These are phyloP conservation scores for Ochotona princeps DNA, from an alignment of 2,113 vertebrate genomes.

Conservation along the genomic window DNA sequence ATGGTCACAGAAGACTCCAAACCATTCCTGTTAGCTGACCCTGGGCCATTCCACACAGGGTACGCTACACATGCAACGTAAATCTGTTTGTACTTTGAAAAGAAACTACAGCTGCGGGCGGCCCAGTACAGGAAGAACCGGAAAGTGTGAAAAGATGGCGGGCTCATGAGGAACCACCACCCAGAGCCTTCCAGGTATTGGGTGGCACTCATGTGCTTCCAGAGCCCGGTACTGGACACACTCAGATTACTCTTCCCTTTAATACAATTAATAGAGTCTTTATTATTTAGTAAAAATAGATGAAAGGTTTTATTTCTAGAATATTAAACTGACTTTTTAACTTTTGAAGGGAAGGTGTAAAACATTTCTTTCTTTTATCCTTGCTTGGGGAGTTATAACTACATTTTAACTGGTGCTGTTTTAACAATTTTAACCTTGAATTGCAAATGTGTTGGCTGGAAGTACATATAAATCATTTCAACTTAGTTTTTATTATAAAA, in stretches of 20 bases:
- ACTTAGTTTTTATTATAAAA: constrained; percentile 86
- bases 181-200: too few species aligned
- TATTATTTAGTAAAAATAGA: constrained; percentile 73
- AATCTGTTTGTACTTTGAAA: not conserved
- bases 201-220: not conserved
- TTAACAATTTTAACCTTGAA: constrained; percentile 86
- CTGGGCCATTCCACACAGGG: not conserved
- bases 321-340: constrained; percentile 86
- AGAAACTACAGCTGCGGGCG: rapidly evolving
- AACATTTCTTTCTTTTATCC: constrained; percentile 84
- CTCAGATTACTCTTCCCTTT: constrained; percentile 37
- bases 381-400: constrained; percentile 85
- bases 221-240: not conserved
- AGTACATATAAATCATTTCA: constrained; percentile 84
- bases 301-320: constrained; percentile 78
- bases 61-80: not conserved
- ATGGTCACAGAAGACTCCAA: not conserved
- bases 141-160: not conserved
- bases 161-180: rapidly evolving
- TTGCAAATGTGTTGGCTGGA: constrained; percentile 80
- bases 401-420: constrained; percentile 84
- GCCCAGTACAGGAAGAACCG: not conserved
- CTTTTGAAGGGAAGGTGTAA: constrained; percentile 82
- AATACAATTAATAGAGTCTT: constrained; percentile 67
- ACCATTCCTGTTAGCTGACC: not conserved